Conservation (phyloP, 2,888 invertebrate genomes). For the Leptinotarsa peninsularis region DNA sequence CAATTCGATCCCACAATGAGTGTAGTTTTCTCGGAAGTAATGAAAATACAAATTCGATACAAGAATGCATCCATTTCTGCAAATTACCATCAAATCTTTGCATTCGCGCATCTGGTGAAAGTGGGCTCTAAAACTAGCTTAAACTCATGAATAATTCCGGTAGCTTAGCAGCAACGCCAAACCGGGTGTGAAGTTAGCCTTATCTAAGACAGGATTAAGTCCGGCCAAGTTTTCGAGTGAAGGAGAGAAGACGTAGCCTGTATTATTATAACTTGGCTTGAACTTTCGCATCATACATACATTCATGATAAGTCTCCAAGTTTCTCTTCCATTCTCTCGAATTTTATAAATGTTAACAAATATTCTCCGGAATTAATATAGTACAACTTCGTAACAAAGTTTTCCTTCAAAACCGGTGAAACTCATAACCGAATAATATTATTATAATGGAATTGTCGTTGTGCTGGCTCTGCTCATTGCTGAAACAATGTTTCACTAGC, state of each 20-base stretch:
- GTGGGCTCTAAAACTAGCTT: constrained; percentile 63
- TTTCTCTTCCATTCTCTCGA: constrained; percentile 46
- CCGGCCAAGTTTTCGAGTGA: constrained; percentile 58
- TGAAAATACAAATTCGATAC: neutral
- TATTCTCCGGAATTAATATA: constrained; percentile 51
- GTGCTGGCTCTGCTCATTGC: constrained; percentile 18
- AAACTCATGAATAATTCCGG: constrained; percentile 65
- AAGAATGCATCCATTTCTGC: neutral
- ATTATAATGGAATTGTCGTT: constrained; percentile 25
- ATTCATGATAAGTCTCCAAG: constrained; percentile 60
- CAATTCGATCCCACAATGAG: no score
- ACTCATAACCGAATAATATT: constrained; percentile 46
- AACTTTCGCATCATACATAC: constrained; percentile 63
- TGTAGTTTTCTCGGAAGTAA: neutral
- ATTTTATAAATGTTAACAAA: constrained; percentile 57
- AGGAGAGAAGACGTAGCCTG: constrained; percentile 53
- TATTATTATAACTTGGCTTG: constrained; percentile 62
- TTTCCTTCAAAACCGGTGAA: constrained; percentile 34
- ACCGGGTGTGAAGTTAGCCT: constrained; percentile 63
- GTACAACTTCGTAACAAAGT: constrained; percentile 44
- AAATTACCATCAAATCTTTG: constrained; percentile 23
- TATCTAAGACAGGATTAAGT: constrained; percentile 65
- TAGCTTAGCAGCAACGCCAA: constrained; percentile 63
- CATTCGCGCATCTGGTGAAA: constrained; percentile 51
- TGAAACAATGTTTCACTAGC: constrained; percentile 15